Conservation (phyloP, 2,888 invertebrate genomes). For the Pantelozetes paolii region DNA sequence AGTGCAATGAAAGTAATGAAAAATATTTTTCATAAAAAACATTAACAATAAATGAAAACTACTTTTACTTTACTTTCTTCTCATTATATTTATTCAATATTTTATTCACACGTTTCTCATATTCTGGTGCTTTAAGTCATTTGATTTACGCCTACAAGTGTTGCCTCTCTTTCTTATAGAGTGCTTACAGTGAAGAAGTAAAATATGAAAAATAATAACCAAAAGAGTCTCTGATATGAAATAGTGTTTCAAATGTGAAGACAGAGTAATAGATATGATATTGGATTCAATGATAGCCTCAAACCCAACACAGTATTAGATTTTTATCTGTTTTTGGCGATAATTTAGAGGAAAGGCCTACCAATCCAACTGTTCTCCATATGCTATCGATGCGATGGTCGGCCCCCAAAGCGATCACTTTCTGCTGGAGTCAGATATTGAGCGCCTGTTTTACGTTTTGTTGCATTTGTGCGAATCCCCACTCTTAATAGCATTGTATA, state of each 20-base stretch:
- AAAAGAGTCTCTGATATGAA: not conserved
- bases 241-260: not conserved
- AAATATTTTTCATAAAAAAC: no score
- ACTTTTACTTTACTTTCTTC: not conserved
- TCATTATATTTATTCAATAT: not conserved
- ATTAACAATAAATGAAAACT: not conserved
- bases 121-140: constrained; percentile 5
- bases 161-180: not conserved
- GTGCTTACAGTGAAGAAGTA: no score
- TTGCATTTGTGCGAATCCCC: not conserved
- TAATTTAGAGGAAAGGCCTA: not conserved
- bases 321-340: constrained; percentile 10
- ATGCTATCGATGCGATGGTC: not conserved
- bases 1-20: no score
- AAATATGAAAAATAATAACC: not conserved
- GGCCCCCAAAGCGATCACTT: not conserved
- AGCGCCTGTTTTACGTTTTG: constrained; percentile 6
- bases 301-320: not conserved
- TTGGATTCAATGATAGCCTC: not conserved
- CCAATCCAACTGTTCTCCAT: not conserved
- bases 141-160: constrained; percentile 28
- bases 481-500: not conserved
- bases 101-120: not conserved
- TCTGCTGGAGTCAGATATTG: not conserved
- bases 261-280: not conserved